Evolutionary conservation across 2,888 invertebrate species (phyloP), one percentile per base, ranked within the genome.

Genomic region (Helicoverpa assulta): DNA sequence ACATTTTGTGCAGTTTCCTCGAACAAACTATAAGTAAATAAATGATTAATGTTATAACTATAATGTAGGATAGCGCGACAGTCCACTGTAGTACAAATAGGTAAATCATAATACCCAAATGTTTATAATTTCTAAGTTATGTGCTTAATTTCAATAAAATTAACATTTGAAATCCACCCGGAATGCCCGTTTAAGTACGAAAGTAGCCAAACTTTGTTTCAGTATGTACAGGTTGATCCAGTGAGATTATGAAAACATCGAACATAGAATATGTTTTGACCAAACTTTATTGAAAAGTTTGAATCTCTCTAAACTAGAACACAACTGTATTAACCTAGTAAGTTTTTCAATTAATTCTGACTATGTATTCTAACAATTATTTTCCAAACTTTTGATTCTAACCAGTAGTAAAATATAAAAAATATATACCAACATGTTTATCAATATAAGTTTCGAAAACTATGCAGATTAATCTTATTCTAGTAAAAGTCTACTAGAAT

Each of bases 201-300:
- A 83, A 76, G 82, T 77, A 78, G 80, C 73, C 76, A 79, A 82
- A 82, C 78, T 83, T 85, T 78, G 76, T 75, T 78, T 72, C 80
- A 85, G 80, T 81, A 83, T 81, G 59, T 50, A 50, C 50, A 43
- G 43, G 43, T 43, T 43, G 43, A 43, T 43, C 43, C 43, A 43
- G 16, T 16, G 14, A 43, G 43, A 43, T 43, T 43, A 43, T 43
- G 16, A 16, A 16, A 16, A 43, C 16, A 43, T 4, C 12, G 43
- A 16, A 14, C 43, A 4, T 43, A 43, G 40, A 16, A 16, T 43
- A 43, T 43, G 43, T 16, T 43, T 16, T 16, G 3, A 16, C 16
- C 5, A 16, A 43, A 43, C 0, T 16, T 43, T 43, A 43, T 43
- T 43, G 5, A 43, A 16, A 14, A 43, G 43, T 43, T 16, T 43